Evolutionary conservation across 2,797 vertebrate genomes (phyloP).

Genomic region (Pyrocephalus nanus): DNA sequence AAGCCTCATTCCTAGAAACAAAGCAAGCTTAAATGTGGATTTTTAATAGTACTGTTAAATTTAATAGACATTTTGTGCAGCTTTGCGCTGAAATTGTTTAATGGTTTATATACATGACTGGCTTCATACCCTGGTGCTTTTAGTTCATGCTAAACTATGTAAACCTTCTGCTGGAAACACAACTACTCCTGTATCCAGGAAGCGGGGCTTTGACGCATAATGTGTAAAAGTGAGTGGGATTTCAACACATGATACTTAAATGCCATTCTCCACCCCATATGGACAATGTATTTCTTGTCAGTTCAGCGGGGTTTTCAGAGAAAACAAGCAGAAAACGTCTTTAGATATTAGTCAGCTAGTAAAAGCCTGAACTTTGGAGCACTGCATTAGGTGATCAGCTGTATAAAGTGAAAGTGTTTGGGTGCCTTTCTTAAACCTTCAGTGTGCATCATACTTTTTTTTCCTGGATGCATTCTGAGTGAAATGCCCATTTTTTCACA

Average conservation of each 20-base stretch:
- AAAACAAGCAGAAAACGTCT: conserved; percentile 1
- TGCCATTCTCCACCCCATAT: conserved; percentile 40
- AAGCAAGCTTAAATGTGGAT: conserved; percentile 62
- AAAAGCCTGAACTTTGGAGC: conserved; percentile 22
- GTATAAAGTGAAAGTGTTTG: background rate
- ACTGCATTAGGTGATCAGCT: background rate
- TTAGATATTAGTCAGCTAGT: conserved; percentile 23
- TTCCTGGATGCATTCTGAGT: background rate
- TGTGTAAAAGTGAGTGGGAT: conserved; percentile 63
- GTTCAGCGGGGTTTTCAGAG: conserved; percentile 21
- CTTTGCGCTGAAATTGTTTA: conserved; percentile 64
- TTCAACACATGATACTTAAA: conserved; percentile 56
- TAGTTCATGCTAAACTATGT: conserved; percentile 56
- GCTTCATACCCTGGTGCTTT: conserved; percentile 48
- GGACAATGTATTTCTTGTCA: conserved; percentile 66
- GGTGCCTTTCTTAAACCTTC: background rate
- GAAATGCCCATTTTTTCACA: background rate
- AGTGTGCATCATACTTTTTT: background rate
- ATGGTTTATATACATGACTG: conserved; percentile 61
- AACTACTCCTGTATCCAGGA: conserved; percentile 69
- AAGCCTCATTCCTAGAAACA: conserved; percentile 52
- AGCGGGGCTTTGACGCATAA: conserved; percentile 58
- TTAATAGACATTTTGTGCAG: conserved; percentile 69
- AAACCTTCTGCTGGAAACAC: conserved; percentile 63
- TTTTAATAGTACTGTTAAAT: conserved; percentile 68